Conservation (phyloP, 2,797 vertebrate genomes). For the Zalophus californianus region DNA sequence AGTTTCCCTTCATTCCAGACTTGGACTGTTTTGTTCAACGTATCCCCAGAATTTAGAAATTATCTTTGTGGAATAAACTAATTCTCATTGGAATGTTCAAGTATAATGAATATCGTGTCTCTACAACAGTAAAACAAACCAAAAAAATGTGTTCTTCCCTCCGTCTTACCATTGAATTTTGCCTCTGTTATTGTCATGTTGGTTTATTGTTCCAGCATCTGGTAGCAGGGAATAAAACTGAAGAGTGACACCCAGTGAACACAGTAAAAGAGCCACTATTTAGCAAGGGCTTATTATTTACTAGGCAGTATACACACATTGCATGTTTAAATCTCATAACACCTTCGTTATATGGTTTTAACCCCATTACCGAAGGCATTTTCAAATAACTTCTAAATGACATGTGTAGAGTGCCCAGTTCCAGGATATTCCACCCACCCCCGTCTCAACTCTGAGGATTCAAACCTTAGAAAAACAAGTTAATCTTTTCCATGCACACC, state of each 20-base stretch:
- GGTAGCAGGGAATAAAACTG: not conserved
- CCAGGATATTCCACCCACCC: not conserved
- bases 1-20: not conserved
- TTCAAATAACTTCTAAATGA: not conserved
- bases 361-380: not conserved
- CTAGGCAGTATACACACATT: not conserved
- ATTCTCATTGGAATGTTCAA: not conserved
- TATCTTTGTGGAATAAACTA: not conserved
- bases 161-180: not conserved
- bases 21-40: not conserved
- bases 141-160: too few species aligned
- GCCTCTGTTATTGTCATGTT: not conserved
- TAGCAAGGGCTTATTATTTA: not conserved
- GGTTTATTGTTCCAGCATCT: not conserved
- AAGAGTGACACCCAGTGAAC: not conserved
- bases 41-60: not conserved
- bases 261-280: not conserved
- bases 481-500: not conserved
- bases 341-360: not conserved
- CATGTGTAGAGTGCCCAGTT: not conserved
- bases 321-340: not conserved
- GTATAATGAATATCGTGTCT: not conserved
- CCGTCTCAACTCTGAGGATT: not conserved
- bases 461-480: conserved; percentile 30
- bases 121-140: not conserved